Base-by-base conservation (phyloP, 2,888 invertebrate genomes). In the Cremastinae sp. region DNA sequence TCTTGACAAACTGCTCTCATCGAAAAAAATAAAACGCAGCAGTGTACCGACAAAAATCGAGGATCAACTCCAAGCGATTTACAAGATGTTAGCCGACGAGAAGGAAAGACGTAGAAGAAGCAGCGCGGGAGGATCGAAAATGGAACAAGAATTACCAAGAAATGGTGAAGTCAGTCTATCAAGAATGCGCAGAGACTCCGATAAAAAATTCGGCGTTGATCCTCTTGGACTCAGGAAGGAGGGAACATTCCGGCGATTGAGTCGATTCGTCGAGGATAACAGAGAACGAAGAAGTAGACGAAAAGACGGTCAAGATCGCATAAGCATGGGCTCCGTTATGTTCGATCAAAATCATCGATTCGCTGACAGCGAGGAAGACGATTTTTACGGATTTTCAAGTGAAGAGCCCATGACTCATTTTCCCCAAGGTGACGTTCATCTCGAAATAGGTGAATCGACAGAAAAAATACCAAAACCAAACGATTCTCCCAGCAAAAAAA, bases 331-430 rank as follows among this genome's bases (percentile, higher is more conserved):
- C 10, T 8, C 75, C 0, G 53, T 58, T 3, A 49, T 64, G 22
- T 75, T 78, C 14, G 78, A 78, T 49, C 35, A 53, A 1, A 73
- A 69, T 37, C 55, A 39, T 3, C n/a, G n/a, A n/a, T 58, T 20
- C 5, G 43, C 20, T 8, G 80, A 82, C 5, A 85, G 79, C 62
- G 69, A 16, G 0, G 85, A 86, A 8, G 82, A 84, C 35, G 79
- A 81, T 41, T 87, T 86, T 51, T 83, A 82, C 18, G 85, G 83
- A 1, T 83, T 87, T 66, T 68, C 76, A 7, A 45, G 68, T 14
- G 75, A 58, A 10, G 74, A 82, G 3, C 82, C 85, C 0, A 4
- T 74, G 0, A 68, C 76, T 9, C 78, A 77, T 14, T 87, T 85
- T 14, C 84, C 85, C 0, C 37, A 78, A 0, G 83, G 81, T 0